Base-by-base conservation (phyloP, 1,140 invertebrate species). In the Dinoponera quadriceps region DNA sequence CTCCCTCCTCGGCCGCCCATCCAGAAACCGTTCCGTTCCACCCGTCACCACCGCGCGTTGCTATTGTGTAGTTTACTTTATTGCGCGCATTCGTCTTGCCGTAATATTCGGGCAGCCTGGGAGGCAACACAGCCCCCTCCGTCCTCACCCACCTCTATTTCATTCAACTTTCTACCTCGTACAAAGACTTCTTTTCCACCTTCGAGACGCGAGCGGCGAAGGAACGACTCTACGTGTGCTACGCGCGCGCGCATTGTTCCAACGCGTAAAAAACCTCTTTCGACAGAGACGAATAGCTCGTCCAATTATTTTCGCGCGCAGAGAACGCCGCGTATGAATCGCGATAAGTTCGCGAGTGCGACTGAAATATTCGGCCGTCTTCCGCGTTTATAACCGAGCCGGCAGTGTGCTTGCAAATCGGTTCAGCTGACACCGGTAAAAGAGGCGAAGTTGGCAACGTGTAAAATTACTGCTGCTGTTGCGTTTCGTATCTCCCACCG, bases 51-150 rank as follows among this genome's bases (percentile, higher is more conserved):
- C 68, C 60, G 62, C 80, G 49, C 77, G 55, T 72, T 44, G 82
- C 84, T 86, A 90, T 91, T 88, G 90, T 87, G 88, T 82, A 88
- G 80, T 90, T 89, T 88, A 85, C 85, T 91, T 91, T 91, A 91
- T 91, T 90, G 86, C 86, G 7, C 69, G 86, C 91, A 91, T 91
- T 88, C 88, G 57, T 91, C 90, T 90, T 86, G 73, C 68, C 80
- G 85, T 84, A 90, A 91, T 90, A 91, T 91, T 91, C 88, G 88
- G 75, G 82, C 60, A 62, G 82, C 60, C 59, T 38, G 77, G 38
- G 48, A 63, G 16, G 16, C 44, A n/a, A n/a, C n/a, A n/a, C n/a
- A n/a, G n/a, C 18, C 63, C 49, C 51, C 44, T 73, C 29, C 13
- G 20, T 38, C 65, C 44, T 18, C 48, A 48, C 38, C n/a, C 27